Evolutionary conservation across 2,797 vertebrate genomes (phyloP).

Genomic region (Gephyroberyx darwinii): DNA sequence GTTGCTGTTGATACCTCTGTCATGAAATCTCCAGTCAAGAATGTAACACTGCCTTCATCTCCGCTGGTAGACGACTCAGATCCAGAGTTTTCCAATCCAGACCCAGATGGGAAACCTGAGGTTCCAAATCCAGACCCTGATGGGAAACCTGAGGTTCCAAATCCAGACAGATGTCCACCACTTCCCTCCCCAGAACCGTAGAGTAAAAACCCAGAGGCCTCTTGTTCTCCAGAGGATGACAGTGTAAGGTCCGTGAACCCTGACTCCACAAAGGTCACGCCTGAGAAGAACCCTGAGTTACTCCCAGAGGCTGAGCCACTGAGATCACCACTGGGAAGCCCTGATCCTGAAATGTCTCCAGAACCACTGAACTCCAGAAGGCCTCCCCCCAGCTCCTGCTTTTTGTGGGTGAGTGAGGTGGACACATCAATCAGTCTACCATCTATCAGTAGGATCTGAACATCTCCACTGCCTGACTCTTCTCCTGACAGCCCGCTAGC

Average conservation of each 20-base stretch:
- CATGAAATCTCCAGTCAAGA: conserved; percentile 80
- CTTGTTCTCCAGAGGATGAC: conserved; percentile 78
- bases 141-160: conserved; percentile 68
- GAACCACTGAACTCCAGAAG: conserved; percentile 67
- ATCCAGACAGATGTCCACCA: conserved; percentile 77
- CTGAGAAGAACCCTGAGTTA: conserved; percentile 59
- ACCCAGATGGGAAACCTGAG: conserved; percentile 29
- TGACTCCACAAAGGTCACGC: conserved; percentile 66
- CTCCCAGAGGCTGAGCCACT: conserved; percentile 79
- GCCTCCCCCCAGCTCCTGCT: conserved; percentile 66
- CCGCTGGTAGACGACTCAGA: conserved; percentile 72
- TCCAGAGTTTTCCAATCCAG: conserved; percentile 71
- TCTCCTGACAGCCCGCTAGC: conserved; percentile 67
- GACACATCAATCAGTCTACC: conserved; percentile 59
- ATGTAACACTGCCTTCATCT: conserved; percentile 69
- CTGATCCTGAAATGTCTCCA: conserved; percentile 63
- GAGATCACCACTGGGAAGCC: conserved; percentile 71
- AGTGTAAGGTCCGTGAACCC: conserved; percentile 81
- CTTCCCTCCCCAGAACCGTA: conserved; percentile 82
- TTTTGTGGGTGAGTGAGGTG: conserved; percentile 19
- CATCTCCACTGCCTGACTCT: conserved; percentile 65
- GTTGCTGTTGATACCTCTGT: conserved; percentile 75
- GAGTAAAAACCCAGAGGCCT: conserved; percentile 83
- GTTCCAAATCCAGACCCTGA: conserved; percentile 74
- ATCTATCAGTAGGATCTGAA: conserved; percentile 70